Conservation (phyloP, 2,113 vertebrate species). For the Miniopterus natalensis region DNA sequence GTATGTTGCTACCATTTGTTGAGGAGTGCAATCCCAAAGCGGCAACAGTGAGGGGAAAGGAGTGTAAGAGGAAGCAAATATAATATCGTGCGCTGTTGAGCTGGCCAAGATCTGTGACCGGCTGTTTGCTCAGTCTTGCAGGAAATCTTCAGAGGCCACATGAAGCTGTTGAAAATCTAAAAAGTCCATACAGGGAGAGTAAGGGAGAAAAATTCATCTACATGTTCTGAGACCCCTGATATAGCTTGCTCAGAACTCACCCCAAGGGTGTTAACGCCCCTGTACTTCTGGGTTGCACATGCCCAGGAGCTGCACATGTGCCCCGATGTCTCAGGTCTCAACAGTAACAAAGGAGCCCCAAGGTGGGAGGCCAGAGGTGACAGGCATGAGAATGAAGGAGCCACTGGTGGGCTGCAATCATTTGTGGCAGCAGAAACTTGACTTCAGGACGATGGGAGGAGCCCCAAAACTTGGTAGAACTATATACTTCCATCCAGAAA, state of each 20-base stretch:
- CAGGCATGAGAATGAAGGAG: background rate
- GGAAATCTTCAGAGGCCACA: background rate
- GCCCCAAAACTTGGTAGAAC: background rate
- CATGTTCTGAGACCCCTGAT: background rate
- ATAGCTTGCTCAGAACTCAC: background rate
- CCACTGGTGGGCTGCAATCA: background rate
- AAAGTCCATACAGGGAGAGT: background rate
- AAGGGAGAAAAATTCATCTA: background rate
- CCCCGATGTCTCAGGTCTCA: background rate
- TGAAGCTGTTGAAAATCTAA: background rate
- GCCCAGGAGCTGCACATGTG: accelerated
- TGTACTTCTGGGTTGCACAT: background rate
- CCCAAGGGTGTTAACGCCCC: background rate
- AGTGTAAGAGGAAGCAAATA: background rate
- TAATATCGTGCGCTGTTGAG: background rate
- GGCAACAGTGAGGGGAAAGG: background rate
- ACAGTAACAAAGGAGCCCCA: background rate
- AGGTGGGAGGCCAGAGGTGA: background rate
- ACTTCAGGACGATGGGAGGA: background rate
- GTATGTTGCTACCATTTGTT: background rate
- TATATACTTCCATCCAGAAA: background rate
- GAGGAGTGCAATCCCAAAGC: background rate
- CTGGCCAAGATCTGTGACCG: background rate
- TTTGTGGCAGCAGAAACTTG: background rate
- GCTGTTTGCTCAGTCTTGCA: background rate